These are phyloP conservation scores for Cebidichthys violaceus DNA, from an alignment of 2,113 vertebrate species.

Conservation along the genomic window DNA sequence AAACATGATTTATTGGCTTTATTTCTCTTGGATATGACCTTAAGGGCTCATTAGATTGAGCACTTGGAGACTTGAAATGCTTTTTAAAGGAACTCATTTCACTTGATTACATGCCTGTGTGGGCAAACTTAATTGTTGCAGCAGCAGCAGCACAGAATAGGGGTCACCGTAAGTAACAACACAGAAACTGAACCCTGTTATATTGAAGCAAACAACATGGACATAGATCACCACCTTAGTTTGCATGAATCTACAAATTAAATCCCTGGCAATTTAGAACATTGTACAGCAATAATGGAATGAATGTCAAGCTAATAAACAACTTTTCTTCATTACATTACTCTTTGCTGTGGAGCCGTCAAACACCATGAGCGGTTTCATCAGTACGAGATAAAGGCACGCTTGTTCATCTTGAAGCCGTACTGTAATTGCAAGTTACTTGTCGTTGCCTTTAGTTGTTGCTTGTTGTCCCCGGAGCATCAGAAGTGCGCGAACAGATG, in stretches of 20 bases:
- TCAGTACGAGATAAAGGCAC: background rate
- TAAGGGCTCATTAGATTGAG: background rate
- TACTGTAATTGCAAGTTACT: background rate
- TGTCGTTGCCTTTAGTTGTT: background rate
- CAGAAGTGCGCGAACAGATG: background rate
- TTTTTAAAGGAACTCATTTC: background rate
- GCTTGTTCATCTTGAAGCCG: background rate
- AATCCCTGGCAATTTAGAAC: background rate
- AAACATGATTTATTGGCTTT: background rate
- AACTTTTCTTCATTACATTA: background rate
- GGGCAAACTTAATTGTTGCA: background rate
- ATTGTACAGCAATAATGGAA: background rate
- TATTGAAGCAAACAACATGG: background rate
- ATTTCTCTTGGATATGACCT: background rate
- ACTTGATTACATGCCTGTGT: constrained; percentile 1
- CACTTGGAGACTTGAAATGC: background rate
- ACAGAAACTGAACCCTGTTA: background rate
- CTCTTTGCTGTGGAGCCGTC: background rate
- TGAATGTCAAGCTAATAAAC: background rate
- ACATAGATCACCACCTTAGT: background rate
- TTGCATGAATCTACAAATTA: background rate
- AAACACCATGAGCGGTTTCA: background rate
- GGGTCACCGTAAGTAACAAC: background rate
- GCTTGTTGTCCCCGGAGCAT: background rate
- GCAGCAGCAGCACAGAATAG: constrained; percentile 13